These are phyloP conservation scores for Masticophis lateralis DNA, from an alignment of 2,797 vertebrate genomes.

Conservation along the genomic window DNA sequence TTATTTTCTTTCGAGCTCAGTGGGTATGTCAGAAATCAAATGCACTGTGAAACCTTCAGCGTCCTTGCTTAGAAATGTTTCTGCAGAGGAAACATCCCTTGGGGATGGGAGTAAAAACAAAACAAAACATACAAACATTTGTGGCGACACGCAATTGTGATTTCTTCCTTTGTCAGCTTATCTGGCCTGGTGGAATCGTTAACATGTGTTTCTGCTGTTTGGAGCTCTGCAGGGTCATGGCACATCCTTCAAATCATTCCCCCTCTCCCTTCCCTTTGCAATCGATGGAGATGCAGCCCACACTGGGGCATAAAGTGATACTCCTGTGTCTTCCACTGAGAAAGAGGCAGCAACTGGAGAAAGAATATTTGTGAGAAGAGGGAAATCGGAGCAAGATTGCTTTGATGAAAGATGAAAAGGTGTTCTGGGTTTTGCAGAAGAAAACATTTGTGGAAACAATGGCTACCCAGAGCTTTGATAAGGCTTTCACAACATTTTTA, in stretches of 20 bases:
- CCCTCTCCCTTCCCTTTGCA: slow-evolving; percentile 52
- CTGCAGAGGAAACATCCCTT: not conserved
- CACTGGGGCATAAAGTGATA: slow-evolving; percentile 66
- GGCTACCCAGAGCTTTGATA: slow-evolving; percentile 68
- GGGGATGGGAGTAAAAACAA: not conserved
- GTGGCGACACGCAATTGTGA: accelerated
- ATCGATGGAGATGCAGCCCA: slow-evolving; percentile 56
- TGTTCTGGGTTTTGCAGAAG: slow-evolving; percentile 59
- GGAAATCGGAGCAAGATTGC: slow-evolving; percentile 67
- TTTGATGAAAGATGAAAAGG: slow-evolving; percentile 68
- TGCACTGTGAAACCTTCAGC: slow-evolving; percentile 17
- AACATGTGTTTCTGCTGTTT: slow-evolving; percentile 41
- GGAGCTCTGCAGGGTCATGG: slow-evolving; percentile 40
- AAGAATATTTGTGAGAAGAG: slow-evolving; percentile 52
- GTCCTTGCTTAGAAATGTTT: slow-evolving; percentile 22
- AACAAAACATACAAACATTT: slow-evolving; percentile 6
- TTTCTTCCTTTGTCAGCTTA: not conserved
- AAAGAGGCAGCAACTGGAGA: slow-evolving; percentile 43
- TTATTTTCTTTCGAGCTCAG: slow-evolving; percentile 25
- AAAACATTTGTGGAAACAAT: slow-evolving; percentile 69
- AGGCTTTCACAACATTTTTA: slow-evolving; percentile 54
- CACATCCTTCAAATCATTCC: slow-evolving; percentile 57
- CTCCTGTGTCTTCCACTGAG: slow-evolving; percentile 57
- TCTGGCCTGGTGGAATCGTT: slow-evolving; percentile 17
- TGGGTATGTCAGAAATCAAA: slow-evolving; percentile 15